These are phyloP conservation scores for Caerostris darwini DNA, from an alignment of 1,140 invertebrate genomes.

Conservation along the genomic window DNA sequence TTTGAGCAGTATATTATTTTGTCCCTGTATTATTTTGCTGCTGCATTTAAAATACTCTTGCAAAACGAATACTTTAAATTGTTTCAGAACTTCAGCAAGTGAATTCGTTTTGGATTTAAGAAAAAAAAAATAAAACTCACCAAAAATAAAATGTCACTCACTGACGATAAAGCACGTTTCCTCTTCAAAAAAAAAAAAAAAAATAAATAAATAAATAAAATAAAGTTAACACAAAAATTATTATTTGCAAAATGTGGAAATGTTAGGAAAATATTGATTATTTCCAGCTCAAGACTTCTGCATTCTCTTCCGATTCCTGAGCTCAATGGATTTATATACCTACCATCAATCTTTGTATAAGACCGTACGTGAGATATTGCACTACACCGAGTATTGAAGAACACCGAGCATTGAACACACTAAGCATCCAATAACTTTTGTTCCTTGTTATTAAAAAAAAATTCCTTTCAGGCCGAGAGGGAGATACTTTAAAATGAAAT, in stretches of 20 bases:
- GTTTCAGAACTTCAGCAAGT: no score
- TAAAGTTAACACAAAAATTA: slow-evolving; percentile 25
- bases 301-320: slow-evolving; percentile 18
- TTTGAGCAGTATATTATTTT: no score
- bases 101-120: no score
- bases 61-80: no score
- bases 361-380: slow-evolving; percentile 39
- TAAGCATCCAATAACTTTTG: slow-evolving; percentile 44
- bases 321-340: slow-evolving; percentile 40
- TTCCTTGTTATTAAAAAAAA: slow-evolving; percentile 52
- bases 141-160: neutral
- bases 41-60: no score
- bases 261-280: slow-evolving; percentile 47
- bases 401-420: neutral
- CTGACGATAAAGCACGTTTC: neutral
- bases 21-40: no score
- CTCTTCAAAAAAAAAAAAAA: neutral
- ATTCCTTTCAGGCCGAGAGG: neutral
- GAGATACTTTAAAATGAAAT: slow-evolving; percentile 61
- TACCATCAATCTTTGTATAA: slow-evolving; percentile 41
- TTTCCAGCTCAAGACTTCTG: slow-evolving; percentile 19
- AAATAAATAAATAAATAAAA: neutral
- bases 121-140: no score
- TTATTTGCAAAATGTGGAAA: slow-evolving; percentile 40
- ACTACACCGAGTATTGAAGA: neutral